These are phyloP conservation scores for Grammatotria lemairii DNA, from an alignment of 2,113 vertebrate genomes.

Conservation along the genomic window DNA sequence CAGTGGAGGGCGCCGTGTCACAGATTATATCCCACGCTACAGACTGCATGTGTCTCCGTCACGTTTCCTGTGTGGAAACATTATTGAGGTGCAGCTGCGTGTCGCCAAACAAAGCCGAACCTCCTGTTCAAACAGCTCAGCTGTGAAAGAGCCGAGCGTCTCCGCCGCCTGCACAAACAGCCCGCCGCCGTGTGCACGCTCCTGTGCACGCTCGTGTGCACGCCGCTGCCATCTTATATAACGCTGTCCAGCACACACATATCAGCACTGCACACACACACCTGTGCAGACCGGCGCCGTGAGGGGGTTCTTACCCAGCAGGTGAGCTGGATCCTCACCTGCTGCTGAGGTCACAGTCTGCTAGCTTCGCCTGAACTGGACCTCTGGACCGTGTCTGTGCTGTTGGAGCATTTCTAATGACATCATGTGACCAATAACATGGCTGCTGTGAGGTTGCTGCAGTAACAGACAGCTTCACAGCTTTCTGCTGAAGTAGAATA, in stretches of 20 bases:
- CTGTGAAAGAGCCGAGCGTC: not conserved
- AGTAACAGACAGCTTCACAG: not conserved
- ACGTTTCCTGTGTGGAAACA: not conserved
- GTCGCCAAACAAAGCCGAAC: not conserved
- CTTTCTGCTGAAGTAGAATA: not conserved
- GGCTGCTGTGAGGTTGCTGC: not conserved
- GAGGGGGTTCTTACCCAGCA: not conserved
- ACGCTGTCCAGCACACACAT: conserved; percentile 3
- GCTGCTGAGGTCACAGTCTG: not conserved
- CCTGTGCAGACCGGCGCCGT: not conserved
- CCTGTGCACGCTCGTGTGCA: not conserved
- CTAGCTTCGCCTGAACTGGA: accelerated
- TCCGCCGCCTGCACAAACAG: not conserved
- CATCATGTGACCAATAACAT: not conserved
- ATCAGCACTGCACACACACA: conserved; percentile 4
- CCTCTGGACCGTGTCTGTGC: not conserved
- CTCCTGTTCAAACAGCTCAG: not conserved
- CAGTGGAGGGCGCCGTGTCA: not conserved
- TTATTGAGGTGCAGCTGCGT: not conserved
- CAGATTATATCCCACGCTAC: not conserved
- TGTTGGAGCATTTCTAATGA: not conserved
- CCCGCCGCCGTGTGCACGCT: not conserved
- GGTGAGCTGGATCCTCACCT: not conserved
- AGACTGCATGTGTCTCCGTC: not conserved
- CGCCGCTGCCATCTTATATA: not conserved